These are phyloP conservation scores for Melieria crassipennis DNA, from an alignment of 2,888 invertebrate genomes.

Conservation along the genomic window DNA sequence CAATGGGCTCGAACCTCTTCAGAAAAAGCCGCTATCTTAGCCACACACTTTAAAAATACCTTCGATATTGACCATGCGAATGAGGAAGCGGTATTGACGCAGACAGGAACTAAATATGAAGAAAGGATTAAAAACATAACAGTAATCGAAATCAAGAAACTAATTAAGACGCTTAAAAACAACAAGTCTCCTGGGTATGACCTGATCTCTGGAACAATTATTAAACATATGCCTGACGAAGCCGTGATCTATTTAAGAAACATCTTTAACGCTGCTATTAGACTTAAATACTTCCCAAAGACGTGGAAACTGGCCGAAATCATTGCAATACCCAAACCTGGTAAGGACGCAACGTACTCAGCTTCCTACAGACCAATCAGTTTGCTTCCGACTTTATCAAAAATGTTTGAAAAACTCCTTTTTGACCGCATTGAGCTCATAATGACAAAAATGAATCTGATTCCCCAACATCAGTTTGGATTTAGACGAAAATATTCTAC, in stretches of 20 bases:
- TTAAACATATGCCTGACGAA: constrained; percentile 12
- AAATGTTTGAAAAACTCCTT: constrained; percentile 20
- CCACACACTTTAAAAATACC: neutral
- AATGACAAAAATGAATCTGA: constrained; percentile 1
- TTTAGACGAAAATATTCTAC: constrained; percentile 7
- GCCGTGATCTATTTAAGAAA: constrained; percentile 14
- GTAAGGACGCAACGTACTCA: constrained; percentile 18
- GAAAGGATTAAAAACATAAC: no score
- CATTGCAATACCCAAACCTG: constrained; percentile 35
- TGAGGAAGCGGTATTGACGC: no score
- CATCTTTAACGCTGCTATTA: constrained; percentile 25
- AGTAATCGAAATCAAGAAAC: no score
- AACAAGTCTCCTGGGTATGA: constrained; percentile 21
- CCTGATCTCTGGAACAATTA: neutral
- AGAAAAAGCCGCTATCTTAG: neutral
- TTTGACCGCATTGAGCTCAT: constrained; percentile 1
- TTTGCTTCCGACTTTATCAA: constrained; percentile 9
- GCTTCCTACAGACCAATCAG: constrained; percentile 31
- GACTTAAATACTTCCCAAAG: constrained; percentile 26
- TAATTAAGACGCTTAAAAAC: no score
- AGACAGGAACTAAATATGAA: no score
- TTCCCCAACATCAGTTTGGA: constrained; percentile 28
- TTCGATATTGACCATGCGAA: no score
- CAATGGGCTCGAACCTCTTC: neutral
- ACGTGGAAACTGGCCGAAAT: constrained; percentile 35